Percentiles rank a stretch among this genome's conserved stretches.
Conservation (phyloP, 2,888 invertebrate species). For the Pseudococcus viburni region DNA sequence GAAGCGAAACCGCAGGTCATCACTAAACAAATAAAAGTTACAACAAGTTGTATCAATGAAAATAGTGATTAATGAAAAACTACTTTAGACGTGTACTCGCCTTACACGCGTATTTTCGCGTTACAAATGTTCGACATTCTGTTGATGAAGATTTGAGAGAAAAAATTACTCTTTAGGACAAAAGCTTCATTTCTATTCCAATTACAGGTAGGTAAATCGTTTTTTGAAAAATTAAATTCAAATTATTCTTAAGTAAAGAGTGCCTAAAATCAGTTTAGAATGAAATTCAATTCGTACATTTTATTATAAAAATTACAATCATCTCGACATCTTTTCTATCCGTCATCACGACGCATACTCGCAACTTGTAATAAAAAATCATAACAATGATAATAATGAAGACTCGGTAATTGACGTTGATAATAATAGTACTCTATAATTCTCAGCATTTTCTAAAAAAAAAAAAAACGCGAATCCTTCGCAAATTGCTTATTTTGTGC, state of each 20-base stretch:
- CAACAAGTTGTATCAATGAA: slow-evolving; percentile 49
- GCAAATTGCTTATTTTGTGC: slow-evolving; percentile 36
- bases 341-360: not conserved
- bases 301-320: slow-evolving; percentile 7
- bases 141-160: slow-evolving; percentile 1
- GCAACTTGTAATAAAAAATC: not conserved
- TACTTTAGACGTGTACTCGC: slow-evolving; percentile 18
- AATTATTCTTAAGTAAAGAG: not conserved
- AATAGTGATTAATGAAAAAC: slow-evolving; percentile 41
- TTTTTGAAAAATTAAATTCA: not conserved
- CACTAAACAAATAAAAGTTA: slow-evolving; percentile 46
- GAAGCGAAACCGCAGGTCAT: slow-evolving; percentile 42
- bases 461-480: not conserved
- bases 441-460: not conserved
- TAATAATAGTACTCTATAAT: slow-evolving; percentile 15
- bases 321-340: not conserved
- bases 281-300: not conserved
- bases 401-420: slow-evolving; percentile 24
- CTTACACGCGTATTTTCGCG: not conserved
- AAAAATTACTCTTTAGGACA: not conserved
- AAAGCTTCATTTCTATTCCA: slow-evolving; percentile 2
- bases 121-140: slow-evolving; percentile 12
- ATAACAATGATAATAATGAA: not conserved
- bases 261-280: not conserved
- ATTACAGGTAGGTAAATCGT: not conserved